These are phyloP conservation scores for Chionomys nivalis DNA, from an alignment of 2,113 vertebrate species.

Conservation along the genomic window DNA sequence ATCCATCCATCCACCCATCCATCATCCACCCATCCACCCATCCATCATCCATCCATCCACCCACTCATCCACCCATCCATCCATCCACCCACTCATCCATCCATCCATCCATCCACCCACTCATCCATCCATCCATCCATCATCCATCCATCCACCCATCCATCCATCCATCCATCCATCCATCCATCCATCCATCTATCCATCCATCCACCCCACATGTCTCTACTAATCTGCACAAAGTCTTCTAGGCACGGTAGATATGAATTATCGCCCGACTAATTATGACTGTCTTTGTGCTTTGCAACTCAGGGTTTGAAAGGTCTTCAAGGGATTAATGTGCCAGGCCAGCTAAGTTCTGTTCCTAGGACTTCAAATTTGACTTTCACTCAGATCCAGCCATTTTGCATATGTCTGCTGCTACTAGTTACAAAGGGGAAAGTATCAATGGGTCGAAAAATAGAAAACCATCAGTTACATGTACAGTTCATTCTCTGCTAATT, in stretches of 20 bases:
- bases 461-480: background rate
- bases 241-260: background rate
- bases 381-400: background rate
- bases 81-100: rapidly evolving
- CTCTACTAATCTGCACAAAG: background rate
- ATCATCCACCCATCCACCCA: too few species aligned
- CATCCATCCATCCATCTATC: too few species aligned
- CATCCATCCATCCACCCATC: rapidly evolving
- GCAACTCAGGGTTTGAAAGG: background rate
- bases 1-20: too few species aligned
- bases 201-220: too few species aligned
- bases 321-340: background rate
- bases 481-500: background rate
- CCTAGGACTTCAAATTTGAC: background rate
- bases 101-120: too few species aligned
- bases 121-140: too few species aligned
- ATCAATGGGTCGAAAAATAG: background rate
- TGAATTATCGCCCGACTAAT: background rate
- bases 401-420: background rate
- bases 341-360: background rate
- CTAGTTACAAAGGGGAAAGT: background rate
- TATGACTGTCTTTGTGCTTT: background rate
- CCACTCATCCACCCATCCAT: too few species aligned
- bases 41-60: too few species aligned
- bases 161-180: too few species aligned